phyloP scores from a whole-genome alignment of 2,888 invertebrate species.

The Drosophila ustulata region DNA sequence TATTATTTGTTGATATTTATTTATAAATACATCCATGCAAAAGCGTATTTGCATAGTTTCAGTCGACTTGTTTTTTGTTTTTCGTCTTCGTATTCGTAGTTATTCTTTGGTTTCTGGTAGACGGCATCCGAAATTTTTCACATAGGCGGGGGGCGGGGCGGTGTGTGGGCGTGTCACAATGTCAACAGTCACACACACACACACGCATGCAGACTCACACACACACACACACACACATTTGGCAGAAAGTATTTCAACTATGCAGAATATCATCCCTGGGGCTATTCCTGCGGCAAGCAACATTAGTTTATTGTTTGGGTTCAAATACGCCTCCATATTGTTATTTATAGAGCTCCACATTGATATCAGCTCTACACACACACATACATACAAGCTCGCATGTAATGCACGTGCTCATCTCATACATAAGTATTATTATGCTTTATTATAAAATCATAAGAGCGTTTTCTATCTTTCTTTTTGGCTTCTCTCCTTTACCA shows the following conservation, averaged over 20 bases:
- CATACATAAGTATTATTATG: slow-evolving; percentile 38
- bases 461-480: slow-evolving; percentile 58
- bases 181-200: slow-evolving; percentile 46
- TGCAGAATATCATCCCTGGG: slow-evolving; percentile 36
- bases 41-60: slow-evolving; percentile 36
- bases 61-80: slow-evolving; percentile 63
- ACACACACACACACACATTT: slow-evolving; percentile 15
- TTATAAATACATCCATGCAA: slow-evolving; percentile 34
- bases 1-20: slow-evolving; percentile 20
- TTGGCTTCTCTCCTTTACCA: slow-evolving; percentile 16
- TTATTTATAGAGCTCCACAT: slow-evolving; percentile 34
- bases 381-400: slow-evolving; percentile 7
- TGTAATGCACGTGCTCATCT: slow-evolving; percentile 23
- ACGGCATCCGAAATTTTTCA: slow-evolving; percentile 49
- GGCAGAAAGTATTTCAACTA: slow-evolving; percentile 37
- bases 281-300: slow-evolving; percentile 49
- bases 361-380: slow-evolving; percentile 16
- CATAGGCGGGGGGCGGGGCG: neutral
- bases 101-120: slow-evolving; percentile 59
- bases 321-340: slow-evolving; percentile 22
- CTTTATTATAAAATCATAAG: slow-evolving; percentile 76
- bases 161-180: slow-evolving; percentile 34
- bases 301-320: slow-evolving; percentile 31
- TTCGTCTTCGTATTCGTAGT: slow-evolving; percentile 13
- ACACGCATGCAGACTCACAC: slow-evolving; percentile 15